Evolutionary conservation across 2,888 invertebrate species (phyloP).

Genomic region (Spilosoma lubricipeda): DNA sequence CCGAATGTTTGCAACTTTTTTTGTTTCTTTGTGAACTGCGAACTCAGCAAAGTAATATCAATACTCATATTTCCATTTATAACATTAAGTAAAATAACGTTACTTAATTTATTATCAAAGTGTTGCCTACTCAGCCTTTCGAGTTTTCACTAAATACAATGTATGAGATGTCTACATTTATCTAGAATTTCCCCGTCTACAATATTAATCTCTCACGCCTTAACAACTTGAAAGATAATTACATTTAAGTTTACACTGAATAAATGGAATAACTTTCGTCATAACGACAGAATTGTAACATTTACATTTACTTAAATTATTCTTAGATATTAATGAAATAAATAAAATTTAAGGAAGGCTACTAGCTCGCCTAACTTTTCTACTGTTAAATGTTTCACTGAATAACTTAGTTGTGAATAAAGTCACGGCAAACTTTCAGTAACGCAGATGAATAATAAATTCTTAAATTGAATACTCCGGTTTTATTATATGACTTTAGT

Average conservation of each 20-base stretch:
- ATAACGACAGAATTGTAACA: slow-evolving; percentile 7
- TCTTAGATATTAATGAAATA: slow-evolving; percentile 10
- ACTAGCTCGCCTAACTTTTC: slow-evolving; percentile 9
- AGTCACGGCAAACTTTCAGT: slow-evolving; percentile 12
- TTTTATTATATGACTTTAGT: slow-evolving; percentile 2
- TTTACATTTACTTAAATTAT: slow-evolving; percentile 14
- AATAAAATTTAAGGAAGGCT: slow-evolving; percentile 9
- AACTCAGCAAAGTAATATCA: neutral
- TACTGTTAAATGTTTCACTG: slow-evolving; percentile 13
- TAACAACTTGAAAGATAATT: slow-evolving; percentile 6
- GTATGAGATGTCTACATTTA: neutral
- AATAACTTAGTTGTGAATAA: slow-evolving; percentile 14
- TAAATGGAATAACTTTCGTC: slow-evolving; percentile 9
- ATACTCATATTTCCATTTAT: neutral
- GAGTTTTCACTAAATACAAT: neutral
- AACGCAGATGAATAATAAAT: slow-evolving; percentile 19
- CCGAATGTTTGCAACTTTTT: no score
- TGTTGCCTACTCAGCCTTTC: neutral
- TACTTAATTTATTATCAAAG: neutral
- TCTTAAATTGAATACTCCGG: slow-evolving; percentile 11
- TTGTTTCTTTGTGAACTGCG: no score
- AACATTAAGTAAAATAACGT: neutral
- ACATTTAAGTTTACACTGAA: slow-evolving; percentile 2
- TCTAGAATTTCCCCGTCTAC: neutral
- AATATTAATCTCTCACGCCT: slow-evolving; percentile 4